Evolutionary conservation across 2,113 vertebrate species (phyloP), one percentile per base, ranked within the genome.

Genomic region (Corvus moneduloides): DNA sequence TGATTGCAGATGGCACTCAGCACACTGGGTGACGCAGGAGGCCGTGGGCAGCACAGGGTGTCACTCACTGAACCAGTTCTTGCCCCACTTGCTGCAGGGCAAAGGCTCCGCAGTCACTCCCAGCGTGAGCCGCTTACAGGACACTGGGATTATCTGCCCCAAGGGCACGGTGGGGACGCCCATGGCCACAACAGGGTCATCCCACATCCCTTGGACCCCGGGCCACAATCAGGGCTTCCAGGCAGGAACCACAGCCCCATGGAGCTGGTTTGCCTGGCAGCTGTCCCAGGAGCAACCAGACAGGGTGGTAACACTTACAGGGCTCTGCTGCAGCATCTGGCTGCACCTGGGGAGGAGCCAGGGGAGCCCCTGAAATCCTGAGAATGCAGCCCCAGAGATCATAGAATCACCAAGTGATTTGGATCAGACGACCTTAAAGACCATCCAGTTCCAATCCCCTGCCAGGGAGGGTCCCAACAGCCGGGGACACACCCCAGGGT

Each of bases 21-120:
- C 20, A 51, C 14, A 0, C 2, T 22, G 2, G 5, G 5, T 4
- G 5, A 10, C 0, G 1, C 22, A 4, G 63, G 69, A 1, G 3
- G 51, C 66, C 0, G 3, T 11, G 62, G 43, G 71, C 30, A 83
- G 81, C 56, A 10, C 79, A 9, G 0, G 5, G 28, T 41, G 39
- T 26, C 64, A 3, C 22, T 46, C 1, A 1, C 81, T 64, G 5
- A 9, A 19, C 5, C 63, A 2, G 37, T 6, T 12, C 35, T 7
- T 11, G 41, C 33, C 83, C 64, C 39, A 1, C 43, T 24, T 3
- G 22, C 75, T 2, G 7, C 12, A 1, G 13, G 58, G n/a, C 51
- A 39, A 3, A 51, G 16, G 2, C 83, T n/a, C 49, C 6, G 1
- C 41, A 1, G 17, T 4, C 10, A 10, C 43, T 22, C 6, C 39